Base-by-base conservation (phyloP, 1,140 invertebrate species). In the Drosophila ironensis region DNA sequence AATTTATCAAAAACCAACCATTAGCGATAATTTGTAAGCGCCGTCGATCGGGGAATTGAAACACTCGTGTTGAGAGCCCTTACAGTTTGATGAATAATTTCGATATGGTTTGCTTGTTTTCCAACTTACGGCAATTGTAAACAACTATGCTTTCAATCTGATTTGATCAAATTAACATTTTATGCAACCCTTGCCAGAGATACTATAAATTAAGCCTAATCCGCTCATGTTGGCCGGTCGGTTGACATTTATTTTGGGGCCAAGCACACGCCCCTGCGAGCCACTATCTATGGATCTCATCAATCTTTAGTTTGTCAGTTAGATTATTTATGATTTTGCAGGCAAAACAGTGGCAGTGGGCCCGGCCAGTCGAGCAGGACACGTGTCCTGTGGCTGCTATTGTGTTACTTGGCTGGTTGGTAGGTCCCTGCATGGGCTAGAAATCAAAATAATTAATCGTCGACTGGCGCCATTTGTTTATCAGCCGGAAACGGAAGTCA, bases 401-500 rank as follows among this genome's bases (percentile, higher is more conserved):
- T 33, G 50, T 52, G 6, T 42, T 45, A 42, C 14, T 16, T 25
- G n/a, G 7, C 9, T 12, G 40, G 35, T 44, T 46, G 38, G 14
- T 40, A 37, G 46, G 40, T 30, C 3, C 27, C 33, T 22, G 5
- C 6, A 5, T 25, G 24, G 50, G 37, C 45, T 44, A 42, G 57
- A 78, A 86, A 73, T 86, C 73, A 78, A 63, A 82, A 86, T 84
- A 82, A 84, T 82, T 82, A 82, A 82, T 82, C 64, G 78, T 86
- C 33, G 41, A 44, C 51, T 82, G 78, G 78, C 78, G 78, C 80
- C 78, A 82, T 84, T 86, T 82, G 80, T 74, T 73, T 78, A 84
- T 68, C 76, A 71, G 68, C 59, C 80, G 78, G 78, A 86, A 84
- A 78, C 78, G 78, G 78, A 82, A 82, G 78, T 82, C 54, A 60